Evolutionary conservation across 2,113 vertebrate genomes (phyloP).

Genomic region (Silurus glanis): DNA sequence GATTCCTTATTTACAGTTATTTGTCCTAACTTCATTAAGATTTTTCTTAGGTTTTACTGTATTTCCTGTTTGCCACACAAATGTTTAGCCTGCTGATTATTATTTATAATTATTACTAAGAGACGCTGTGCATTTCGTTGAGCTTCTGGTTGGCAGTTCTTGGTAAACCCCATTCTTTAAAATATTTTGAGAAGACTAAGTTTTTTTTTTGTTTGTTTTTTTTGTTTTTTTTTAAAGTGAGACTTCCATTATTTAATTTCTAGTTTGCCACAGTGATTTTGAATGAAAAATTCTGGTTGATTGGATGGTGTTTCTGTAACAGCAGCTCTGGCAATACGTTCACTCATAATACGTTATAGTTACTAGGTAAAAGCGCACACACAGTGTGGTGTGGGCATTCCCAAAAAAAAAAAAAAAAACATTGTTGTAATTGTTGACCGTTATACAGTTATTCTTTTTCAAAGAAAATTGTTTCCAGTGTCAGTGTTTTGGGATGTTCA

Average conservation of each 20-base stretch:
- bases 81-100: no score
- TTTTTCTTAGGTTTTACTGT: neutral
- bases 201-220: no score
- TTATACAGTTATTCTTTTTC: no score
- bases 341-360: neutral
- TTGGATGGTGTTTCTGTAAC: neutral
- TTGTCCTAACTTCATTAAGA: no score
- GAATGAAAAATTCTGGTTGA: neutral
- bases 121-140: neutral
- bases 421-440: neutral
- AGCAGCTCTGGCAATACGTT: neutral
- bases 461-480: neutral
- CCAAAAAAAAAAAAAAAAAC: neutral
- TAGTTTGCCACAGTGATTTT: neutral
- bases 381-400: neutral
- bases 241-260: neutral
- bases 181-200: neutral
- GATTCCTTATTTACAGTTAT: neutral
- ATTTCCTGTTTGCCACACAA: neutral
- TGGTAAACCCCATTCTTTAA: neutral
- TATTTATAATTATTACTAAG: neutral
- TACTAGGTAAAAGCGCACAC: neutral
- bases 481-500: neutral
- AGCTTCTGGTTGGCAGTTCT: neutral
- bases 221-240: neutral